Percentiles rank a stretch among this genome's conserved stretches.
Conservation (phyloP, 2,113 vertebrate genomes). For the Phyllopteryx taeniolatus region DNA sequence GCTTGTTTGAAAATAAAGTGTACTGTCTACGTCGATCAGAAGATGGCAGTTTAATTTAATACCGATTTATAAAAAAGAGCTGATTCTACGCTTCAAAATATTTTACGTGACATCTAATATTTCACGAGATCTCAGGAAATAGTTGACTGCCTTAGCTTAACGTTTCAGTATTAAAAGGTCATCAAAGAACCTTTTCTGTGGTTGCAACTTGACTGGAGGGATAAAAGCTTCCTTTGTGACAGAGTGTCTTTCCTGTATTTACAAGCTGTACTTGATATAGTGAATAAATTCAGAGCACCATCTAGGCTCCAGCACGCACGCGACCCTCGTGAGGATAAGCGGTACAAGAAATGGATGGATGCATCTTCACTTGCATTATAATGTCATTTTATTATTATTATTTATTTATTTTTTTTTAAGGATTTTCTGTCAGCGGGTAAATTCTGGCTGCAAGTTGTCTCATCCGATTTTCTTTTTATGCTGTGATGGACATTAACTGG, state of each 20-base stretch:
- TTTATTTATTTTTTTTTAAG: not conserved
- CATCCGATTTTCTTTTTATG: not conserved
- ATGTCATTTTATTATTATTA: not conserved
- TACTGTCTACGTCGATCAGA: not conserved
- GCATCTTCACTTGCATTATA: conserved; percentile 6
- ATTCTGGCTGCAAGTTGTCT: not conserved
- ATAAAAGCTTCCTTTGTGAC: not conserved
- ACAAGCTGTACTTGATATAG: not conserved
- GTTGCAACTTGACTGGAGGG: not conserved
- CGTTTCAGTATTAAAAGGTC: not conserved
- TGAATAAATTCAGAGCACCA: not conserved
- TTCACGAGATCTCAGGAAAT: not conserved
- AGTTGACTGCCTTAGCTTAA: not conserved
- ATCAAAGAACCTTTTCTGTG: not conserved
- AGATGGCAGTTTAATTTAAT: not conserved
- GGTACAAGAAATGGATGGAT: no score
- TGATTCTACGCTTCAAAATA: not conserved
- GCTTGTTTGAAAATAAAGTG: conserved; percentile 6
- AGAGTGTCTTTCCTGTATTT: not conserved
- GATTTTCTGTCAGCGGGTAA: not conserved
- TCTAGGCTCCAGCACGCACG: no score
- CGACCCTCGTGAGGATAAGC: no score
- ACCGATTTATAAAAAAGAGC: not conserved
- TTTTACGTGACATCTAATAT: not conserved
- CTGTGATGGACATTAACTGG: not conserved